Evolutionary conservation across 2,113 vertebrate genomes (phyloP).

Genomic region (Lontra canadensis): DNA sequence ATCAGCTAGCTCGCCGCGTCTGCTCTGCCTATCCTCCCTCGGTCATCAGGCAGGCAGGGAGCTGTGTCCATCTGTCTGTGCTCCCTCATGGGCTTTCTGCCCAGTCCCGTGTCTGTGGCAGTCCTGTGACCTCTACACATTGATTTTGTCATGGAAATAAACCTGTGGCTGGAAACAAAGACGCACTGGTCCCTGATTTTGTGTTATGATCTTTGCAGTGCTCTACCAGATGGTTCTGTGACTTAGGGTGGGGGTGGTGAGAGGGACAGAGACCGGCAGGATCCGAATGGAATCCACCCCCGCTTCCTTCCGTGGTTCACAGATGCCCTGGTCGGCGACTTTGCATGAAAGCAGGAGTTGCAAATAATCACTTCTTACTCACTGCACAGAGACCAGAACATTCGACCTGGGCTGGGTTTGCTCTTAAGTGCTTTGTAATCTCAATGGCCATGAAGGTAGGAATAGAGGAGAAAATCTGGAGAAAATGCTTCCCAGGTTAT

Average conservation of each 20-base stretch:
- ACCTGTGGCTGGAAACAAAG: conserved; percentile 35
- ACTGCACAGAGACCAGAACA: not conserved
- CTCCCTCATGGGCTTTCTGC: not conserved
- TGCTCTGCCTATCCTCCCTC: not conserved
- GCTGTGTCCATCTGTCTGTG: not conserved
- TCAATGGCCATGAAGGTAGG: not conserved
- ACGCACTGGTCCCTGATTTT: not conserved
- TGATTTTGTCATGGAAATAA: conserved; percentile 33
- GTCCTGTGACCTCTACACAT: not conserved
- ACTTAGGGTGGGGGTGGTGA: not conserved
- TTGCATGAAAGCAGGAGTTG: not conserved
- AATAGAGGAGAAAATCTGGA: not conserved
- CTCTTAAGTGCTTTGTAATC: not conserved
- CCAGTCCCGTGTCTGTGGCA: not conserved
- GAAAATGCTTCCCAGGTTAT: not conserved
- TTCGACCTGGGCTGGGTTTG: not conserved
- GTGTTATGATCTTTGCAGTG: not conserved
- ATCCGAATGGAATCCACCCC: not conserved
- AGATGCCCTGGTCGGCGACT: not conserved
- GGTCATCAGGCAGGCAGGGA: not conserved
- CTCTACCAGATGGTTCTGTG: not conserved
- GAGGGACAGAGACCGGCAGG: no score
- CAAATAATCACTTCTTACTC: not conserved
- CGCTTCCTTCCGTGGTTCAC: not conserved
- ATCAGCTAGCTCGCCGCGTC: not conserved